Evolutionary conservation across 2,113 vertebrate species (phyloP).

Genomic region (Mandrillus leucophaeus): DNA sequence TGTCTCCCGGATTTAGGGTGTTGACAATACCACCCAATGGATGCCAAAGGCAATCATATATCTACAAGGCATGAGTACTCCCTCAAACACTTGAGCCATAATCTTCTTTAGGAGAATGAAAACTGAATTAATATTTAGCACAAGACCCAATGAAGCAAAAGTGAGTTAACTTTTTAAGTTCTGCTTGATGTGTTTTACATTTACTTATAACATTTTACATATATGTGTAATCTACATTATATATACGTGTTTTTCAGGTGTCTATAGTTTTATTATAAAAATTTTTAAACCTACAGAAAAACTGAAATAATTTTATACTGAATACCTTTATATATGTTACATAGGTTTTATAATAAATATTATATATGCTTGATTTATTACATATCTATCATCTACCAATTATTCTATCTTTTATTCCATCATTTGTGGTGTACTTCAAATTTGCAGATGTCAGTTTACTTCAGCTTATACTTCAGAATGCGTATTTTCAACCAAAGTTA

Average conservation of each 20-base stretch:
- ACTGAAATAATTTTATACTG: background rate
- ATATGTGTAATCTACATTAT: background rate
- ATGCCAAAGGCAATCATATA: background rate
- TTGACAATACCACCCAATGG: background rate
- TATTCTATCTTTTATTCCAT: background rate
- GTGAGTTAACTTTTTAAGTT: background rate
- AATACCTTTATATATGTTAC: background rate
- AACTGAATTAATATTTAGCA: background rate
- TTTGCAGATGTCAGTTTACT: background rate
- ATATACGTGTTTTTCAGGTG: background rate
- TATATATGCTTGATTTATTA: conserved; percentile 5
- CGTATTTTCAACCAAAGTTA: background rate
- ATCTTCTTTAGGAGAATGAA: background rate
- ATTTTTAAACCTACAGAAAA: background rate
- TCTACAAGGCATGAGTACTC: background rate
- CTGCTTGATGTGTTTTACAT: background rate
- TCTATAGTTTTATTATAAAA: background rate
- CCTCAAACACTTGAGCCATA: background rate
- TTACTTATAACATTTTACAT: background rate
- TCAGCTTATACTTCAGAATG: background rate
- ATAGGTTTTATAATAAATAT: background rate
- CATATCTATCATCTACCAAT: background rate
- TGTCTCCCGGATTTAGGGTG: background rate
- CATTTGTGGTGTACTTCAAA: background rate
- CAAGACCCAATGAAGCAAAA: background rate